These are phyloP conservation scores for Liparis tanakae DNA, from an alignment of 2,797 vertebrate genomes.

Conservation along the genomic window DNA sequence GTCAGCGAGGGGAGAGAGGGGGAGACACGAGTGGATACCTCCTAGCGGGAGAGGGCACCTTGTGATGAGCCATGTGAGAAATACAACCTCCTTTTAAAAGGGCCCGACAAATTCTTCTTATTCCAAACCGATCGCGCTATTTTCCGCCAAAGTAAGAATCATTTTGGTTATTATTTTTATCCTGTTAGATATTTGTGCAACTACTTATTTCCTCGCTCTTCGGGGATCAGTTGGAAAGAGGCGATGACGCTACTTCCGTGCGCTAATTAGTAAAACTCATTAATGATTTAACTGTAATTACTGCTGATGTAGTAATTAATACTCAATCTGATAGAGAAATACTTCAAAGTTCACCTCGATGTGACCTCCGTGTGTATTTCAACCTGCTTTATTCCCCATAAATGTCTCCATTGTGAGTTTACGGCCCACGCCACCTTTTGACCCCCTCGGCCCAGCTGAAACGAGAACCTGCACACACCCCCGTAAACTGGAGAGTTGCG, in stretches of 20 bases:
- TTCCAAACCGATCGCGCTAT: not conserved
- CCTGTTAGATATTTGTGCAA: not conserved
- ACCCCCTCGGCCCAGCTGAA: not conserved
- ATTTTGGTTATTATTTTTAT: conserved; percentile 3
- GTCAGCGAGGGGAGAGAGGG: conserved; percentile 14
- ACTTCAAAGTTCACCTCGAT: not conserved
- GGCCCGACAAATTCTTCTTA: not conserved
- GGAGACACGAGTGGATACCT: not conserved
- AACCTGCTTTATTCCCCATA: not conserved
- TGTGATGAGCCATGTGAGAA: conserved; percentile 5
- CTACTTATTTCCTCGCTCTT: not conserved
- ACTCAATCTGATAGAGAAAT: not conserved
- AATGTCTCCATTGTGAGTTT: too few relatives aligned
- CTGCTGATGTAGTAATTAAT: not conserved
- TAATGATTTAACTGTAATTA: not conserved
- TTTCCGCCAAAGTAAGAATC: not conserved
- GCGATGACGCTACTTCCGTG: not conserved
- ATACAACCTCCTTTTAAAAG: conserved; percentile 20
- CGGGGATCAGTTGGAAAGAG: too few relatives aligned
- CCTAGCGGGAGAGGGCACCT: not conserved
- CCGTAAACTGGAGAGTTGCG: not conserved
- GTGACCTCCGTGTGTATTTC: not conserved
- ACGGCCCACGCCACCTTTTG: not conserved
- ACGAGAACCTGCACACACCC: not conserved
- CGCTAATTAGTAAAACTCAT: not conserved